These are phyloP conservation scores for Prolemur simus DNA, from an alignment of 2,113 vertebrate genomes.

Conservation along the genomic window DNA sequence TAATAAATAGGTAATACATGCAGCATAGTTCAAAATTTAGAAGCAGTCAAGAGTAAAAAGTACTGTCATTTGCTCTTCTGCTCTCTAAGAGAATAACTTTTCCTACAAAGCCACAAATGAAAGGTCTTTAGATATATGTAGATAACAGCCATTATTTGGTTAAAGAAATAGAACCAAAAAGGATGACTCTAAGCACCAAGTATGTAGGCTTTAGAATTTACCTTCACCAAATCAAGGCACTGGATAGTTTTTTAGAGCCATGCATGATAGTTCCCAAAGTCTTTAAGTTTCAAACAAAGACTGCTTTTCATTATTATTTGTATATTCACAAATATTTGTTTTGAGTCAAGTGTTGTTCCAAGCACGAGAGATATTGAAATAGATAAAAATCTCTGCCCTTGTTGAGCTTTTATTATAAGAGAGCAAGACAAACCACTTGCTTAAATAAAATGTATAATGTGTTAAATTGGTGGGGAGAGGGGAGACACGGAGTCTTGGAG, in stretches of 20 bases:
- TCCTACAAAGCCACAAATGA: background rate
- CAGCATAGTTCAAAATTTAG: background rate
- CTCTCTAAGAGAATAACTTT: background rate
- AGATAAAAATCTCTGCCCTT: background rate
- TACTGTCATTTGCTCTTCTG: background rate
- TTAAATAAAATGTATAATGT: background rate
- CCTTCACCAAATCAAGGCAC: background rate
- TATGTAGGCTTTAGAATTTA: background rate
- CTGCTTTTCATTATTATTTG: background rate
- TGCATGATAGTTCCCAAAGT: background rate
- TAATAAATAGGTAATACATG: background rate
- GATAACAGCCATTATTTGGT: background rate
- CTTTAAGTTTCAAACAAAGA: background rate
- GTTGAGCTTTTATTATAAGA: background rate
- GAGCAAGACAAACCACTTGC: background rate
- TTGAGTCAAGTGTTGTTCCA: background rate
- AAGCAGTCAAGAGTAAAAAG: background rate
- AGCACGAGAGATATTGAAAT: background rate
- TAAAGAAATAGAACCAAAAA: background rate
- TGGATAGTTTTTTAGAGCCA: background rate
- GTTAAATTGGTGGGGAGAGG: background rate
- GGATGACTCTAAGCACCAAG: too few relatives aligned
- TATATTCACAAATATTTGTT: background rate
- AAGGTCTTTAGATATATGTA: background rate
- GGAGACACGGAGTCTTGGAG: background rate